Evolutionary conservation across 2,797 vertebrate genomes (phyloP).

Genomic region (Manis crassicaudata): DNA sequence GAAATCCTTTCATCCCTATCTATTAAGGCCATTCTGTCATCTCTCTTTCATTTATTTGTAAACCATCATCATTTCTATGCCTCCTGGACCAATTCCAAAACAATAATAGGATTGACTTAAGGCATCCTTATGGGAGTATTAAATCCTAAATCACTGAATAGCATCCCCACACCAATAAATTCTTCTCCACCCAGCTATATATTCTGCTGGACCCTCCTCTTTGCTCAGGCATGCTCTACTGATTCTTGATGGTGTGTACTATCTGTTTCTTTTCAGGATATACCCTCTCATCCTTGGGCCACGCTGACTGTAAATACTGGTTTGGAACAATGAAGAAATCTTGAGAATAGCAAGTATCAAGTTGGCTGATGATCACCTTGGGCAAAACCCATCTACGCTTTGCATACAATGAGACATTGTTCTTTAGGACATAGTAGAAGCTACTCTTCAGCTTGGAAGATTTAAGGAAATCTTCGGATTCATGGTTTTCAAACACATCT

Average conservation of each 20-base stretch:
- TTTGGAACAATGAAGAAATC: neutral
- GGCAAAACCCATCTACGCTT: neutral
- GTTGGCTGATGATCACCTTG: neutral
- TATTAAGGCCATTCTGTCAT: neutral
- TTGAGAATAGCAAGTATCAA: neutral
- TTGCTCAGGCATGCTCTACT: fast-evolving
- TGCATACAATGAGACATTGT: neutral
- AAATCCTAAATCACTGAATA: neutral
- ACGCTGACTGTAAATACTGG: neutral
- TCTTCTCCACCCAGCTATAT: neutral
- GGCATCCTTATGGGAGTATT: neutral
- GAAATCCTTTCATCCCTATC: neutral
- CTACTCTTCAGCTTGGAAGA: neutral
- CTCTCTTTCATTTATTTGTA: neutral
- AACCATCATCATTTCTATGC: neutral
- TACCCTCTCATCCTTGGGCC: neutral
- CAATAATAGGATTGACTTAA: neutral
- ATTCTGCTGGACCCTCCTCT: neutral
- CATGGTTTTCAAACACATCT: neutral
- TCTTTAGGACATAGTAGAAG: neutral
- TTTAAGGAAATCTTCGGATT: neutral
- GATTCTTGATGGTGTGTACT: neutral
- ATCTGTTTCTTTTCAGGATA: neutral
- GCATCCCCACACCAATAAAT: neutral
- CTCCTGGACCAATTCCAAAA: neutral